Evolutionary conservation across 2,797 vertebrate genomes (phyloP).

Genomic region (Sebastes oblongus): DNA sequence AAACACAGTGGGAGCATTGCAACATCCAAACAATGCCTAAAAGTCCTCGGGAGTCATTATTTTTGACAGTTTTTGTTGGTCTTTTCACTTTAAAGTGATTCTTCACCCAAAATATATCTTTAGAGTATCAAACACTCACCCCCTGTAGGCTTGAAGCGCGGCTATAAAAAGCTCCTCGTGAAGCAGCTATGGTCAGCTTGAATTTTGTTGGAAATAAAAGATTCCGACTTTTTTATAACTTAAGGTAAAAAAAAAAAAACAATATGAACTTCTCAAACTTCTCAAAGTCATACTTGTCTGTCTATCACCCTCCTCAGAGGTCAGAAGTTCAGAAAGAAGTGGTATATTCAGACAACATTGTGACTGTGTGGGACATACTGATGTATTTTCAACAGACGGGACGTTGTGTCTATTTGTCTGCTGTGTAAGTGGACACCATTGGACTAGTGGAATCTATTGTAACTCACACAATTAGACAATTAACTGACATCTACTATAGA

Average conservation of each 20-base stretch:
- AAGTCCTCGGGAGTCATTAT: slow-evolving; percentile 22
- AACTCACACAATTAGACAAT: neutral
- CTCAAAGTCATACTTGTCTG: neutral
- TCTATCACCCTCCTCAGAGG: neutral
- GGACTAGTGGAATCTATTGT: neutral
- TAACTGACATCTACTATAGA: neutral
- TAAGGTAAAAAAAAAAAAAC: neutral
- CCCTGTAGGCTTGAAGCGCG: slow-evolving; percentile 14
- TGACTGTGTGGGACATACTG: neutral
- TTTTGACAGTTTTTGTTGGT: slow-evolving; percentile 31
- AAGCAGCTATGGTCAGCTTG: slow-evolving; percentile 17
- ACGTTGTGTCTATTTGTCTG: neutral
- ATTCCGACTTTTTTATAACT: neutral
- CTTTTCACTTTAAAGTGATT: slow-evolving; percentile 27
- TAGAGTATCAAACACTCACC: slow-evolving; percentile 29
- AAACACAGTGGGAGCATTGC: slow-evolving; percentile 9
- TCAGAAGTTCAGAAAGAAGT: neutral
- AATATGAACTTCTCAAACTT: slow-evolving; percentile 7
- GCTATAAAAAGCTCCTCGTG: slow-evolving; percentile 36
- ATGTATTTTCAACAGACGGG: neutral
- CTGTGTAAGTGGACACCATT: neutral
- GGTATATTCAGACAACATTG: neutral
- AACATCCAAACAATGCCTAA: neutral
- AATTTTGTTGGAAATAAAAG: neutral
- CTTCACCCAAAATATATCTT: slow-evolving; percentile 34